A percentile compares a stretch with the other conserved stretches of the same genome.
Conservation (phyloP, 2,888 invertebrate species). For the Athetis lepigone region DNA sequence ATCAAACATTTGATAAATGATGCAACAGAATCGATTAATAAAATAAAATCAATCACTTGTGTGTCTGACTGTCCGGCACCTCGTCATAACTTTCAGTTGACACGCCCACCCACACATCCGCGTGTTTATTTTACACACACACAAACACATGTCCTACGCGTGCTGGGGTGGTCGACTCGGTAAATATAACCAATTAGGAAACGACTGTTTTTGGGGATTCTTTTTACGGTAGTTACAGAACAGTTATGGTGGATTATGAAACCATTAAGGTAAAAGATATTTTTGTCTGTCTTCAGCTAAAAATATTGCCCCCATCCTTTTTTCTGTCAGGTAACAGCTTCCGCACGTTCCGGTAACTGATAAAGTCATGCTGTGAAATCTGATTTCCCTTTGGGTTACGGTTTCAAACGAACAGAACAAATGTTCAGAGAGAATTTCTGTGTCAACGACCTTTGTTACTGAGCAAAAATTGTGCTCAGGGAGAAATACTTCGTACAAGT, state of each 20-base stretch:
- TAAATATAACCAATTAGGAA: conserved; percentile 62
- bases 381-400: conserved; percentile 35
- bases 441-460: conserved; percentile 2
- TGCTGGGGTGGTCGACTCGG: conserved; percentile 58
- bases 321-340: conserved; percentile 24
- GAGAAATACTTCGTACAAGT: neutral
- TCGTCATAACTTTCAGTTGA: conserved; percentile 65
- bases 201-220: conserved; percentile 45
- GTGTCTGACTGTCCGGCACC: conserved; percentile 52
- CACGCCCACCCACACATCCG: conserved; percentile 60
- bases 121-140: conserved; percentile 49
- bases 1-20: conserved; percentile 50
- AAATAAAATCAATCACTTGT: conserved; percentile 59
- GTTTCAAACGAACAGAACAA: neutral
- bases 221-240: conserved; percentile 32
- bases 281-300: conserved; percentile 19
- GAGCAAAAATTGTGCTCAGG: neutral
- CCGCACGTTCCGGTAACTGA: conserved; percentile 19
- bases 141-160: conserved; percentile 1
- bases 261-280: conserved; percentile 28
- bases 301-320: conserved; percentile 36
- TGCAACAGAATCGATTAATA: conserved; percentile 46
- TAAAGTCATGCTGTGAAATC: conserved; percentile 35
- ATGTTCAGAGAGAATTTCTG: conserved; percentile 21
- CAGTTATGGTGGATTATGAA: conserved; percentile 44